Evolutionary conservation across 2,888 invertebrate genomes (phyloP), one percentile per base, ranked within the genome.

Genomic region (Panopea generosa): DNA sequence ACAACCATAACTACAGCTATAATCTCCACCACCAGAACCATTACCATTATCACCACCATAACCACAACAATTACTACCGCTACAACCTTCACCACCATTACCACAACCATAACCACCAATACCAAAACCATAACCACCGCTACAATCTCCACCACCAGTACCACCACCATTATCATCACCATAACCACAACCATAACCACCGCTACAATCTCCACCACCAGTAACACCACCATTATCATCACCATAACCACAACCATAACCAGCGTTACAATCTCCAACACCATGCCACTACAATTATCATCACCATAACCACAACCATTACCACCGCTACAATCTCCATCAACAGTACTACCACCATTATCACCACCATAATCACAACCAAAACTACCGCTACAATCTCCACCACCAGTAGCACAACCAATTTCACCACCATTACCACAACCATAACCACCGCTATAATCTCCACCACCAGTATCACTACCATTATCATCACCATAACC

Each of bases 401-500:
- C 50, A 67, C 56, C 22, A 29, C 38, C 26, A 24, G n/a, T 18
- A 9, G n/a, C 49, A 18, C 49, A 14, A 40, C 49, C 49, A 24
- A 14, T 18, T 2, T 18, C 18, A 49, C 49, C 49, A 49, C 33
- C 33, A 33, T 11, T 11, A 33, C 11, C 33, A 33, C 33, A 4
- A 33, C 33, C 11, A 33, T 11, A 4, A 33, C 33, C 33, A 33
- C 33, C 33, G 4, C 33, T 11, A 33, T 11, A 4, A 33, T 11
- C 33, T 7, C 33, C 33, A 33, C 11, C 33, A 33, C 33, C 33
- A 33, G 6, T 11, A 33, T 11, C 33, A 7, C 33, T 11, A 33
- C 33, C 20, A 67, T 22, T 26, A 47, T 47, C 63, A 74, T 63
- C 18, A 68, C 68, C 45, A 33, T 53, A 4, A 47, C 16, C 47